phyloP scores from a whole-genome alignment of 2,113 vertebrate genomes.

The Rattus norvegicus region GRCr8 NC_086022.1:48295501-48296000 shows the following conservation, averaged over 20 bases:
- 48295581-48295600: neutral
- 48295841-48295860: neutral
- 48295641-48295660: too few relatives aligned
- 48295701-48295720: neutral
- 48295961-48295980: neutral
- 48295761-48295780: neutral
- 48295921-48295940: neutral
- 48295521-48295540: neutral
- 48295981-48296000: neutral
- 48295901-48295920: too few relatives aligned
- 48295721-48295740: neutral
- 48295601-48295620: too few relatives aligned
- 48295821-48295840: neutral
- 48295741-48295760: neutral
- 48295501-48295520: neutral
- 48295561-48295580: neutral
- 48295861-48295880: neutral
- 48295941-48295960: neutral
- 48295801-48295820: neutral
- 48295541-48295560: neutral
- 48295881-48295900: neutral
- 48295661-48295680: neutral
- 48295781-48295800: neutral
- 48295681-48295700: neutral
- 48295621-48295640: too few relatives aligned